A percentile compares a stretch with the other conserved stretches of the same genome.
phyloP scores from a whole-genome alignment of 1,140 invertebrate species.

The Drosophila sulfurigaster region DNA sequence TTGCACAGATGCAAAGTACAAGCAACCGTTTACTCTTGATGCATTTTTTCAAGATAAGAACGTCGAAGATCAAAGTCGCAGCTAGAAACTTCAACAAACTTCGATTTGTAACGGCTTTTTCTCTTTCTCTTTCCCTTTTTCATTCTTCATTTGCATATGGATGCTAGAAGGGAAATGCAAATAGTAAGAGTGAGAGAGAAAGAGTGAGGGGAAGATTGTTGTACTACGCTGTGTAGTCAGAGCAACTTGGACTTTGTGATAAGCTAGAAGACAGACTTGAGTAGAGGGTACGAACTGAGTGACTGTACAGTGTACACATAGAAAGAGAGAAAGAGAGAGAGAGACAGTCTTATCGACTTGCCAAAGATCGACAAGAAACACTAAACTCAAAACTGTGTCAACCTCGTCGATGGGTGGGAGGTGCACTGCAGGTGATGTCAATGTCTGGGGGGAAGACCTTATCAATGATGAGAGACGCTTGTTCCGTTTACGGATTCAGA shows the following conservation, averaged over 20 bases:
- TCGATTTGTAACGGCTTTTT: not conserved
- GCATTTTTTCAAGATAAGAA: slow-evolving; percentile 31
- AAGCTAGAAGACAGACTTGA: not conserved
- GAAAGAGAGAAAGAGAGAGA: too few relatives aligned
- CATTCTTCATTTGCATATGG: not conserved
- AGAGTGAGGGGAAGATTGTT: not conserved
- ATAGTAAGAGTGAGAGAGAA: not conserved
- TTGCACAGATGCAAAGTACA: slow-evolving; percentile 44
- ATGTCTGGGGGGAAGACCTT: slow-evolving; percentile 19
- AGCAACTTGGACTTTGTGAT: slow-evolving; percentile 11
- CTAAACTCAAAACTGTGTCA: slow-evolving; percentile 40
- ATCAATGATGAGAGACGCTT: slow-evolving; percentile 25
- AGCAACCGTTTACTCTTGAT: slow-evolving; percentile 18
- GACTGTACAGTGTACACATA: slow-evolving; percentile 15
- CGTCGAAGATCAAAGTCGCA: slow-evolving; percentile 64
- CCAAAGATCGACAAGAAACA: not conserved
- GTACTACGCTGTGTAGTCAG: not conserved
- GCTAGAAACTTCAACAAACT: slow-evolving; percentile 5
- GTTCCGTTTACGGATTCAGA: slow-evolving; percentile 6
- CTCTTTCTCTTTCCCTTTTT: not conserved
- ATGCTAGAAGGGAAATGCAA: not conserved
- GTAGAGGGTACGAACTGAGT: not conserved
- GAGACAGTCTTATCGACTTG: slow-evolving; percentile 18
- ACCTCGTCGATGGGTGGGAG: slow-evolving; percentile 30
- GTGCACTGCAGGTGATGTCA: slow-evolving; percentile 9